These are phyloP conservation scores for Brachionus angularis DNA, from an alignment of 1,140 invertebrate species.

Conservation along the genomic window DNA sequence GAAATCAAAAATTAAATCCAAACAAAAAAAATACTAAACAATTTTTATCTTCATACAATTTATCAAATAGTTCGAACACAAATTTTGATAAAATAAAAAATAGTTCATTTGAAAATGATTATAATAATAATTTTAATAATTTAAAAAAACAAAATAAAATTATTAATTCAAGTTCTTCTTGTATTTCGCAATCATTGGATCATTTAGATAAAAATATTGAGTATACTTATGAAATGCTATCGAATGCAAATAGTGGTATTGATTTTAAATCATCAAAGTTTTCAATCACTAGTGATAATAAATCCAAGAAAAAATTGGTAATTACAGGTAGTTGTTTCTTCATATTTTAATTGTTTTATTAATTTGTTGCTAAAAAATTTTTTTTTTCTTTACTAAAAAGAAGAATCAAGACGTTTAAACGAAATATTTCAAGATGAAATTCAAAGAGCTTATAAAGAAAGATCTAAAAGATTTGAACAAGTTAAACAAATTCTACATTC, in stretches of 20 bases:
- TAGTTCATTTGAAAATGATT: slow-evolving; percentile 36
- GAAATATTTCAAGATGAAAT: slow-evolving; percentile 17
- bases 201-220: neutral
- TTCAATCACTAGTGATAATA: too few species aligned
- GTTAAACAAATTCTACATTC: slow-evolving; percentile 7
- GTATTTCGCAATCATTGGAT: neutral
- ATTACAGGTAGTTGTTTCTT: too few species aligned
- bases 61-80: too few species aligned
- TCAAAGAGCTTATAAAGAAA: slow-evolving; percentile 4
- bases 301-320: too few species aligned
- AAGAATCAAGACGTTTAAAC: slow-evolving; percentile 1
- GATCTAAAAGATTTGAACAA: neutral
- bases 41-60: too few species aligned
- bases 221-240: neutral
- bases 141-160: too few species aligned
- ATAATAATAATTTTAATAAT: slow-evolving; percentile 25
- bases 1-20: too few species aligned
- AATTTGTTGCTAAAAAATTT: neutral
- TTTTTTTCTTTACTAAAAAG: too few species aligned
- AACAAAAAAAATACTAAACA: too few species aligned
- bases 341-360: too few species aligned
- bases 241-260: slow-evolving; percentile 10
- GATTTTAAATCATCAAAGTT: too few species aligned
- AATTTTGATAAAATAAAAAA: too few species aligned
- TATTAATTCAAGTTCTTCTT: neutral